Percentiles rank a stretch among this genome's conserved stretches.
Conservation (phyloP, 2,888 invertebrate genomes). For the Drosophila mimetica region DNA sequence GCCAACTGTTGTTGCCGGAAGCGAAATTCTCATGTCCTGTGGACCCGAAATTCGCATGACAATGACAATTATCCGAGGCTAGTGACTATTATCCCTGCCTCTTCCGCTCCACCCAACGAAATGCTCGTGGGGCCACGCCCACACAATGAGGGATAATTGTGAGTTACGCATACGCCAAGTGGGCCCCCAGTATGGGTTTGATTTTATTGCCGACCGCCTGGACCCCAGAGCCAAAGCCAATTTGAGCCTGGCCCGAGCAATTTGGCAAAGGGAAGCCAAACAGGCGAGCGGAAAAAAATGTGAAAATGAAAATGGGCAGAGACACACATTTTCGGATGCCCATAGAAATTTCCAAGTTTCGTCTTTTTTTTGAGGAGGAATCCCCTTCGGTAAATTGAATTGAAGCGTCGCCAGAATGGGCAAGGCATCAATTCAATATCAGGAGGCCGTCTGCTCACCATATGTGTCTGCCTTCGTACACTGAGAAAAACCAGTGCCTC, state of each 20-base stretch:
- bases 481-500: background rate
- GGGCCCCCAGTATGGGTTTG: slow-evolving; percentile 52
- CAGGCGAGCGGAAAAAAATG: slow-evolving; percentile 24
- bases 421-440: slow-evolving; percentile 51
- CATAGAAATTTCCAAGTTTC: slow-evolving; percentile 48
- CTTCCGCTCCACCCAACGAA: too few relatives aligned
- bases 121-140: slow-evolving; percentile 52
- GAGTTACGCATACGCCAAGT: slow-evolving; percentile 73
- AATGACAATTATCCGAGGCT: slow-evolving; percentile 71
- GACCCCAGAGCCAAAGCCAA: slow-evolving; percentile 54
- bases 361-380: slow-evolving; percentile 8
- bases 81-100: slow-evolving; percentile 50
- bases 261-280: slow-evolving; percentile 62
- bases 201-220: slow-evolving; percentile 63
- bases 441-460: slow-evolving; percentile 38
- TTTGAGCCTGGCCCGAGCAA: slow-evolving; percentile 61
- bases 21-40: slow-evolving; percentile 23
- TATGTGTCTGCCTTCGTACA: slow-evolving; percentile 39
- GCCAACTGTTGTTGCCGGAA: slow-evolving; percentile 33
- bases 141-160: slow-evolving; percentile 74
- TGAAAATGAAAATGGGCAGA: slow-evolving; percentile 32
- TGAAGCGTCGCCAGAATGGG: slow-evolving; percentile 24
- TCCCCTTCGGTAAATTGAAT: slow-evolving; percentile 33
- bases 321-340: slow-evolving; percentile 49
- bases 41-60: slow-evolving; percentile 49